phyloP scores from a whole-genome alignment of 2,797 vertebrate species.

The Poecile montanus region DNA sequence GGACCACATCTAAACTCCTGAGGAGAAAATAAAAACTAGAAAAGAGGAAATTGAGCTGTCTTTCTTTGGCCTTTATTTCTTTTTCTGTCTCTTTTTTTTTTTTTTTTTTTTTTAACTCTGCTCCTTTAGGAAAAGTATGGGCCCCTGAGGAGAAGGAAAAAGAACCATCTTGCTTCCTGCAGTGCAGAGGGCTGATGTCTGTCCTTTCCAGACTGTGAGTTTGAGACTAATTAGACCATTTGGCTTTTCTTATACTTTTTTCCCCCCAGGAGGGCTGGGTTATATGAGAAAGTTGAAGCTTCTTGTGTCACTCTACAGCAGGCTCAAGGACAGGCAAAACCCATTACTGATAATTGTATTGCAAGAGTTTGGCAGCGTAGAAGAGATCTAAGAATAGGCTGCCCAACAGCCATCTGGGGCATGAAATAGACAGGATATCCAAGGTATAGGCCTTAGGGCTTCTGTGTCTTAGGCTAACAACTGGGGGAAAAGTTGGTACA shows the following conservation, averaged over 20 bases:
- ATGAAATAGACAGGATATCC: not conserved
- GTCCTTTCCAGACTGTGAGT: constrained; percentile 8
- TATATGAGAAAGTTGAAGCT: constrained; percentile 18
- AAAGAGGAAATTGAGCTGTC: not conserved
- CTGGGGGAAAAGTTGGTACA: not conserved
- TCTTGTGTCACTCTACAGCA: not conserved
- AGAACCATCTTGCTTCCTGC: not conserved
- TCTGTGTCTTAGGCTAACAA: not conserved
- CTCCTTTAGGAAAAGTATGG: not conserved
- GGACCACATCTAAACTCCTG: not conserved
- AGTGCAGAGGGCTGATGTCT: not conserved
- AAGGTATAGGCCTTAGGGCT: not conserved
- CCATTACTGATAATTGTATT: not conserved
- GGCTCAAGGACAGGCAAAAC: constrained; percentile 37
- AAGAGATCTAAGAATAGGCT: constrained; percentile 30
- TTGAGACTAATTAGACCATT: constrained; percentile 49
- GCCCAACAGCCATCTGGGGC: not conserved
- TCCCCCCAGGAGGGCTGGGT: not conserved
- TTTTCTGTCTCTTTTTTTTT: not conserved
- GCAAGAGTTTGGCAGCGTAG: not conserved
- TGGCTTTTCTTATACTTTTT: constrained; percentile 1
- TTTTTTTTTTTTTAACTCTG: not conserved
- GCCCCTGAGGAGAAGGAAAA: not conserved
- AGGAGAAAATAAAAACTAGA: not conserved
- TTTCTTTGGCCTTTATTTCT: not conserved